These are phyloP conservation scores for Ctena decussata DNA, from an alignment of 2,888 invertebrate species.

Conservation along the genomic window DNA sequence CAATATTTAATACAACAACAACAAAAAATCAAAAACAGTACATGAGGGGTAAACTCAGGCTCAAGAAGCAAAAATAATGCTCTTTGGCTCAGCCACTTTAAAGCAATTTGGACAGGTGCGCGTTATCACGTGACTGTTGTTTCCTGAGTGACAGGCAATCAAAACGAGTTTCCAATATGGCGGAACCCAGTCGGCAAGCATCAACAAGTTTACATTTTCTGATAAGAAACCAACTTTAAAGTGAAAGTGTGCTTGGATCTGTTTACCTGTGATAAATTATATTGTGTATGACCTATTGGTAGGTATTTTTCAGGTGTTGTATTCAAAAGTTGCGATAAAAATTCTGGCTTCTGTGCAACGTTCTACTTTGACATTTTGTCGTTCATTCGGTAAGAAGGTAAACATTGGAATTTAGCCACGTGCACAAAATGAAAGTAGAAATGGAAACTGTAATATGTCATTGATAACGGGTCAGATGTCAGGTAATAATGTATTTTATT, in stretches of 20 bases:
- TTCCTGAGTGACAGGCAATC: conserved; percentile 54
- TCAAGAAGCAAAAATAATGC: too few species aligned
- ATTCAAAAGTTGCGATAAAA: not conserved
- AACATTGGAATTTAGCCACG: conserved; percentile 47
- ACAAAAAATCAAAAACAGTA: too few species aligned
- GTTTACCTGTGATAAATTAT: conserved; percentile 23
- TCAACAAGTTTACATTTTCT: conserved; percentile 56
- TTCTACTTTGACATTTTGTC: not conserved
- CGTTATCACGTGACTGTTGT: conserved; percentile 62
- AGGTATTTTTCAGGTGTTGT: conserved; percentile 7
- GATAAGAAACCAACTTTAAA: conserved; percentile 51
- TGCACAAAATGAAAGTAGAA: conserved; percentile 65
- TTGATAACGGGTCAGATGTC: not conserved
- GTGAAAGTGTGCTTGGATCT: conserved; percentile 48
- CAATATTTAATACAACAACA: too few species aligned
- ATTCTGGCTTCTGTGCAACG: conserved; percentile 5
- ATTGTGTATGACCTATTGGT: conserved; percentile 9
- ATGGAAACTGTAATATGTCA: not conserved
- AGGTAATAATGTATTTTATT: not conserved
- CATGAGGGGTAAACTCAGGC: too few species aligned
- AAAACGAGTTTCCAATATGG: conserved; percentile 68
- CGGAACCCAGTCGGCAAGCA: conserved; percentile 71
- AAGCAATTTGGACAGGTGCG: conserved; percentile 65
- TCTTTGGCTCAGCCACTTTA: too few species aligned
- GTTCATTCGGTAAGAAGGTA: not conserved